These are phyloP conservation scores for Protobothrops mucrosquamatus DNA, from an alignment of 2,113 vertebrate genomes.

Conservation along the genomic window DNA sequence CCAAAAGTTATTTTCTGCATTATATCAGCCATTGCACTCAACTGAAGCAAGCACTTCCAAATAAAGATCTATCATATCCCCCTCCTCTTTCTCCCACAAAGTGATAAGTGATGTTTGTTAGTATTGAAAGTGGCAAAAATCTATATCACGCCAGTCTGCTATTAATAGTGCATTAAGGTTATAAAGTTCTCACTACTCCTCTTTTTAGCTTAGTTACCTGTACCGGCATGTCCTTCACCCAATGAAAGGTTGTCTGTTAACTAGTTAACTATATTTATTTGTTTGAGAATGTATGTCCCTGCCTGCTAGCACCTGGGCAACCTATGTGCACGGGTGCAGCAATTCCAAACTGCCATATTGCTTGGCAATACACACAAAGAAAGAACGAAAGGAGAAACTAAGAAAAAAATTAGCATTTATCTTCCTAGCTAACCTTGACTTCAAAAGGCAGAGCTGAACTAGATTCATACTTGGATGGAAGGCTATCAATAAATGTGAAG, in stretches of 20 bases:
- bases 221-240: constrained; percentile 37
- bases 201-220: constrained; percentile 36
- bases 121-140: constrained; percentile 72
- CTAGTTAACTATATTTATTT: not conserved
- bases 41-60: constrained; percentile 67
- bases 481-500: not conserved
- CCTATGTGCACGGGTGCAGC: not conserved
- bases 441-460: not conserved
- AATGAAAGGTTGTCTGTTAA: constrained; percentile 6
- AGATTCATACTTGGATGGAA: not conserved
- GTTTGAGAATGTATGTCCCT: not conserved
- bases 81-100: not conserved
- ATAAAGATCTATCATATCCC: constrained; percentile 69
- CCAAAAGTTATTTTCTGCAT: constrained; percentile 62
- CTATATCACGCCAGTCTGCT: constrained; percentile 65
- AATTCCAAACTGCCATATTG: not conserved
- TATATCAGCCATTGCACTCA: constrained; percentile 66
- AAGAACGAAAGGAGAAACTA: not conserved
- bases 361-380: not conserved
- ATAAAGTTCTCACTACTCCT: constrained; percentile 42
- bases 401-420: not conserved
- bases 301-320: not conserved
- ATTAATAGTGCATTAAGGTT: constrained; percentile 69
- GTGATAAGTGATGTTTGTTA: constrained; percentile 67
- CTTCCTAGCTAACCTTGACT: not conserved